Base-by-base conservation (phyloP, 2,888 invertebrate genomes). In the Abscondita cerata region DNA sequence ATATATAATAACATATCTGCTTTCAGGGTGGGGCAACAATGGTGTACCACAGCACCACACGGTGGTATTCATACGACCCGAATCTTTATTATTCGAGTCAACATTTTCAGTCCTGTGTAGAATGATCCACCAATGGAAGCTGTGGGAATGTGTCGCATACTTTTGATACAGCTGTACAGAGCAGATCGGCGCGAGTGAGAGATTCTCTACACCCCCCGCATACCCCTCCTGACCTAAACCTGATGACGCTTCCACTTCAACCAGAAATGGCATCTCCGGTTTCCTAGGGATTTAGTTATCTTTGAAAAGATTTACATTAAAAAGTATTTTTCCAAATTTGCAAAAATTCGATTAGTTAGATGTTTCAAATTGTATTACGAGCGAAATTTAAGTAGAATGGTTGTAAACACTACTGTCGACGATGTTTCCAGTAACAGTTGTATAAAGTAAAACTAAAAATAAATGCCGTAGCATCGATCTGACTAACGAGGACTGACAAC, bases 21-120 rank as follows among this genome's bases (percentile, higher is more conserved):
- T 31, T 48, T 31, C 31, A 31, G 62, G 57, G 53, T 52, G 62
- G 48, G 62, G 62, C 50, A 62, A 53, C 55, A 44, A 58, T 55
- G 51, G 51, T 34, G 34, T 54, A 41, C 36, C 48, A 44, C 34
- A 56, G 50, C 36, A 57, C 20, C 44, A 57, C 53, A 56, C 56
- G 59, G 48, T 36, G 25, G 59, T 52, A 54, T 64, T 64, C 59
- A 64, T 65, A 62, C 66, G 66, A 56, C 64, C 63, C 62, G 67
- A 67, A 66, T 67, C 66, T 67, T 66, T 66, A 67, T 62, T 67
- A 62, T 65, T 63, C 60, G 66, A 70, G 73, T 70, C 74, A 67
- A 76, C 75, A 75, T 76, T 76, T 76, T 75, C 73, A 75, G 73
- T 71, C 72, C 69, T 73, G 74, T 72, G 71, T 75, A 76, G 70